Percentiles rank a stretch among this genome's conserved stretches.
Evolutionary conservation across 2,797 vertebrate species (phyloP).

Genomic region (Clamator glandarius): DNA sequence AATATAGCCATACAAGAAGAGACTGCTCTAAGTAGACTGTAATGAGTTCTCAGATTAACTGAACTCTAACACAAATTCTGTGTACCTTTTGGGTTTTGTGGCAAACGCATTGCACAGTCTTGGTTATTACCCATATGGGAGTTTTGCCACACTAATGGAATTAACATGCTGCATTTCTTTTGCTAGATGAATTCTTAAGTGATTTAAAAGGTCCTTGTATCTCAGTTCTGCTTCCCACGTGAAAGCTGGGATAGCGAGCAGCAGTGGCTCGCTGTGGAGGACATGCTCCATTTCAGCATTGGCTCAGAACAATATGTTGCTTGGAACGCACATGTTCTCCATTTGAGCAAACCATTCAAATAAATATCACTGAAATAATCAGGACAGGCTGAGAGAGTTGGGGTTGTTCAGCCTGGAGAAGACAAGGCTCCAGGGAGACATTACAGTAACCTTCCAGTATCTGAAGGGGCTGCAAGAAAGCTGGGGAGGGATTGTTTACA

Average conservation of each 20-base stretch:
- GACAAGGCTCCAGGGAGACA: no score
- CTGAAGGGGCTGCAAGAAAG: no score
- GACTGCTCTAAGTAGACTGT: neutral
- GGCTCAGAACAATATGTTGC: neutral
- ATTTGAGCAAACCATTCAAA: neutral
- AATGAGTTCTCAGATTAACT: neutral
- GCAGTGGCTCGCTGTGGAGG: neutral
- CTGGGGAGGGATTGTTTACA: no score
- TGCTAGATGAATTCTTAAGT: neutral
- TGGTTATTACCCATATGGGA: neutral
- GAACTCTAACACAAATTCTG: neutral
- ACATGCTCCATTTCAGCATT: neutral
- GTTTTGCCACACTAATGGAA: neutral
- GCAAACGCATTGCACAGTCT: neutral
- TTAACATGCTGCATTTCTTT: conserved; percentile 8
- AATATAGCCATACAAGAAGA: conserved; percentile 27
- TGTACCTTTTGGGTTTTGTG: conserved; percentile 2
- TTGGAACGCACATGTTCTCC: neutral
- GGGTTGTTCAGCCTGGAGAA: no score
- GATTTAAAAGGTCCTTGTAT: neutral
- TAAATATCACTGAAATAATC: conserved; percentile 1
- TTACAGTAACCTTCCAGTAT: no score
- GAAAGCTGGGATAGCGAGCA: neutral
- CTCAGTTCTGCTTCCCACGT: neutral
- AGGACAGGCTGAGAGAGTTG: no score